Evolutionary conservation across 2,888 invertebrate genomes (phyloP).

Genomic region (Mythimna albipuncta): DNA sequence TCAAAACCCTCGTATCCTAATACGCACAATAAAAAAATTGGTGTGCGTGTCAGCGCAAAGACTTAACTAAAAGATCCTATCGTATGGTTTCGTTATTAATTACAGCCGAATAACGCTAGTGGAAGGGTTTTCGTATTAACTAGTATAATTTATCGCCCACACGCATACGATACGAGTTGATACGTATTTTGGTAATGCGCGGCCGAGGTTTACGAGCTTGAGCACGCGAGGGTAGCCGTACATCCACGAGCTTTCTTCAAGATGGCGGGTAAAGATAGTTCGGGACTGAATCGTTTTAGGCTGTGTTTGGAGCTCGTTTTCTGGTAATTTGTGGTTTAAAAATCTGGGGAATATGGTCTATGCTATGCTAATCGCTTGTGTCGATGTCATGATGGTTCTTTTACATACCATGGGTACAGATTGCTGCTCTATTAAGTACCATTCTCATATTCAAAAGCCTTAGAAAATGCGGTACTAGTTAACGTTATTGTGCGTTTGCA

Average conservation of each 20-base stretch:
- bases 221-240: constrained; percentile 77
- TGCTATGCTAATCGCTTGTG: not conserved
- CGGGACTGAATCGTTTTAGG: constrained; percentile 24
- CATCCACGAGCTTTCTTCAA: constrained; percentile 43
- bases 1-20: constrained; percentile 29
- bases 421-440: too few relatives aligned
- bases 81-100: constrained; percentile 85
- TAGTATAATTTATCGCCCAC: constrained; percentile 84
- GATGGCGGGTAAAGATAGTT: constrained; percentile 57
- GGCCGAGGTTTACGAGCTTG: constrained; percentile 76
- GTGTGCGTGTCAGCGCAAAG: constrained; percentile 68
- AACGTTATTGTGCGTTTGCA: too few relatives aligned
- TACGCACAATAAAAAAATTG: constrained; percentile 61
- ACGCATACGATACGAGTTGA: constrained; percentile 84
- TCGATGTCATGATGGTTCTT: not conserved
- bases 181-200: constrained; percentile 85
- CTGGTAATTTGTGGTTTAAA: constrained; percentile 24
- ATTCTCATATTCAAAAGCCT: too few relatives aligned
- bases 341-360: constrained; percentile 1
- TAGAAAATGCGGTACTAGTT: too few relatives aligned
- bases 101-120: constrained; percentile 79
- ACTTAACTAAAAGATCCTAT: constrained; percentile 81
- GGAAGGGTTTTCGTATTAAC: constrained; percentile 86
- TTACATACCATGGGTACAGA: not conserved
- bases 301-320: constrained; percentile 30